phyloP scores from a whole-genome alignment of 2,797 vertebrate species.

The Schizopygopsis malacanthus region DNA sequence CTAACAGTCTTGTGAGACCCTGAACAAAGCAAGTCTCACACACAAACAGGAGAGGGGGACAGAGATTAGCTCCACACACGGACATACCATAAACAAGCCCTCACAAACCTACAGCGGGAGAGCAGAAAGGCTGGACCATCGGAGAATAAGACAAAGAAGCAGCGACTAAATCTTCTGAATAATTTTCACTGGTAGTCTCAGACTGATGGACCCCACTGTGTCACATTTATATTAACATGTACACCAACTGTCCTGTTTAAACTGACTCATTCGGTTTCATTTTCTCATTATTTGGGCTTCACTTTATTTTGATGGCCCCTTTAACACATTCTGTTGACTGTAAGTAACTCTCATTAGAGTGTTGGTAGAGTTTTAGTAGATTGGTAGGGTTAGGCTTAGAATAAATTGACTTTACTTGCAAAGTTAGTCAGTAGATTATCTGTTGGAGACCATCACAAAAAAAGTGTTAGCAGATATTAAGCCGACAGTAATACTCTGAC shows the following conservation, averaged over 20 bases:
- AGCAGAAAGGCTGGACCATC: not conserved
- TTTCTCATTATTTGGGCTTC: not conserved
- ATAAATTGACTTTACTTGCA: too few species aligned
- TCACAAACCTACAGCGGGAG: not conserved
- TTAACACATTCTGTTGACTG: too few species aligned
- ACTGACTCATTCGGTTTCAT: not conserved
- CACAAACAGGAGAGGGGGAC: constrained; percentile 59
- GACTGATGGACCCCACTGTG: not conserved
- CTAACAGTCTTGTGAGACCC: constrained; percentile 46
- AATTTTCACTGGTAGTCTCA: not conserved
- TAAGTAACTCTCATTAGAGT: too few species aligned
- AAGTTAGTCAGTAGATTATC: too few species aligned
- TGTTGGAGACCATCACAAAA: too few species aligned
- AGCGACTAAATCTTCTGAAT: not conserved
- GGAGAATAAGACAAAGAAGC: not conserved
- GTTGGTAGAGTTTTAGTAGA: too few species aligned
- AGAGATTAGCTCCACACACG: constrained; percentile 37
- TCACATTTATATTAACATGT: not conserved
- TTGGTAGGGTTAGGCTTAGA: too few species aligned
- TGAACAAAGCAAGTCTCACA: constrained; percentile 48
- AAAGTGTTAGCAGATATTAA: too few species aligned
- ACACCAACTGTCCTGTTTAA: not conserved
- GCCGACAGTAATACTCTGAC: too few species aligned
- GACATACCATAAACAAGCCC: constrained; percentile 16
- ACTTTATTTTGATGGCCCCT: too few species aligned